Evolutionary conservation across 1,140 invertebrate species (phyloP).

Genomic region (Dryas iulia): DNA sequence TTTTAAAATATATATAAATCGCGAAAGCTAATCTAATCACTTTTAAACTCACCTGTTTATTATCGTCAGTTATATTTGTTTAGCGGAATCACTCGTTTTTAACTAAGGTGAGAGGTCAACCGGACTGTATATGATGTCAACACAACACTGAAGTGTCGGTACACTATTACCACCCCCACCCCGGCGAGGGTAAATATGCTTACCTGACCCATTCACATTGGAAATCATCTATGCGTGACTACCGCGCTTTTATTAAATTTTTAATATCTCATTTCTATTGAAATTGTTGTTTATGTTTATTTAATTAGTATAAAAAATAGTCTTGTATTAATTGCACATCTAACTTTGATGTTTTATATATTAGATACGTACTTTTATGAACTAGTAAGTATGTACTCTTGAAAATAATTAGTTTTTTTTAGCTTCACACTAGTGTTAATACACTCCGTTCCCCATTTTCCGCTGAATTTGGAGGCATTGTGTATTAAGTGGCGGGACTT

Average conservation of each 20-base stretch:
- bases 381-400: too few relatives aligned
- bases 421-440: too few relatives aligned
- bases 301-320: background rate
- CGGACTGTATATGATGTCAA: slow-evolving; percentile 60
- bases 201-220: slow-evolving; percentile 67
- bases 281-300: background rate
- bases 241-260: slow-evolving; percentile 18
- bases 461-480: too few relatives aligned
- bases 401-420: too few relatives aligned
- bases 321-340: background rate
- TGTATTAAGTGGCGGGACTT: too few relatives aligned
- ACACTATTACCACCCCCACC: slow-evolving; percentile 70
- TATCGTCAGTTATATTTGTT: background rate
- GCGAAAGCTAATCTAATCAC: background rate
- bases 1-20: too few relatives aligned
- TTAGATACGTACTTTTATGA: too few relatives aligned
- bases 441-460: too few relatives aligned
- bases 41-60: slow-evolving; percentile 4
- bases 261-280: background rate
- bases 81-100: slow-evolving; percentile 30
- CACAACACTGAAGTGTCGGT: slow-evolving; percentile 63
- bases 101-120: slow-evolving; percentile 57
- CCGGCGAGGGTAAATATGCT: slow-evolving; percentile 64
- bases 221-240: slow-evolving; percentile 65
- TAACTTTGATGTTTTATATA: too few relatives aligned